These are phyloP conservation scores for Hoplias malabaricus DNA, from an alignment of 2,113 vertebrate species.

Conservation along the genomic window DNA sequence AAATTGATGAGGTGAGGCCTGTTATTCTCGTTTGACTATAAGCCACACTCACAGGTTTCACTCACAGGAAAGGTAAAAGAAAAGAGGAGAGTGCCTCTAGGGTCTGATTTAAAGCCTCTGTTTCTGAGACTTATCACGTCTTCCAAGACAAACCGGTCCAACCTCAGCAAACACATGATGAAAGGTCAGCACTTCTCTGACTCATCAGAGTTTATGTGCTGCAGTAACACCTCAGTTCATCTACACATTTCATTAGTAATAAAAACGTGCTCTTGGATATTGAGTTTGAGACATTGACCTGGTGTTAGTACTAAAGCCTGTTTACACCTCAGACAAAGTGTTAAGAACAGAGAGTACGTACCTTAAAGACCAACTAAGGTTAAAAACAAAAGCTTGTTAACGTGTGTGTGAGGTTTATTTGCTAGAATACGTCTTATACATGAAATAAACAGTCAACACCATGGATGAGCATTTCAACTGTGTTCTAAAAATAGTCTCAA, in stretches of 20 bases:
- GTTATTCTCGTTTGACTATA: neutral
- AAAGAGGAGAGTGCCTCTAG: neutral
- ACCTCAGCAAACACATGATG: constrained; percentile 1
- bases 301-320: too few species aligned
- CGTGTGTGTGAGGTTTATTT: too few species aligned
- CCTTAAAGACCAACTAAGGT: too few species aligned
- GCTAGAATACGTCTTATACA: too few species aligned
- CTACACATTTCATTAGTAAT: neutral
- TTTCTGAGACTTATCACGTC: neutral
- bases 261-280: too few species aligned
- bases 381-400: too few species aligned
- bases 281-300: too few species aligned
- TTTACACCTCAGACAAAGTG: too few species aligned
- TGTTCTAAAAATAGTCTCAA: too few species aligned
- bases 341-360: too few species aligned
- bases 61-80: neutral
- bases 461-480: too few species aligned
- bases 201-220: neutral
- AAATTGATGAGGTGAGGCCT: neutral
- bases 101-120: neutral
- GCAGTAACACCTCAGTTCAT: neutral
- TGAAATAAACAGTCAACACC: too few species aligned
- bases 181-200: neutral
- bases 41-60: neutral
- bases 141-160: neutral